Base-by-base conservation (phyloP, 1,140 invertebrate genomes). In the Calephelis nemesis region DNA sequence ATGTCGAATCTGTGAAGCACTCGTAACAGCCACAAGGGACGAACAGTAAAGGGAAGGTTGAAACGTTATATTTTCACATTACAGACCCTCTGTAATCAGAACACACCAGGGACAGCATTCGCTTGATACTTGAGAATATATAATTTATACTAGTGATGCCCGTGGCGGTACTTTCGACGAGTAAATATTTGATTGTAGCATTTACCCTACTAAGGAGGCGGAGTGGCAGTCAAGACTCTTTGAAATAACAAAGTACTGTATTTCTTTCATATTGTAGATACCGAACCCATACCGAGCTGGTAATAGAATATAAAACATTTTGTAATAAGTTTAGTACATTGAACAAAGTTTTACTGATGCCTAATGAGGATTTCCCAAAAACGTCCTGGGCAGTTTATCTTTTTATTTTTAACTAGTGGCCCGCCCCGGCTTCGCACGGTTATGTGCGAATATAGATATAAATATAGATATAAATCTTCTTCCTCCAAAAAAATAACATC, bases 51-150 rank as follows among this genome's bases (percentile, higher is more conserved):
- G 13, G 65, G 60, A 48, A 67, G 67, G 62, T n/a, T 47, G 39
- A 64, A 71, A 75, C 63, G 72, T 72, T 73, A 79, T 76, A 76
- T 79, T 75, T 74, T 72, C 77, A 71, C 67, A 76, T 73, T 70
- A 73, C 62, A 63, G 50, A 47, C 71, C 60, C 67, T 66, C 62
- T 30, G 67, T 70, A 75, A 75, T 75, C 68, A 72, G 69, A 75
- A 70, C 68, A 63, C 74, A 47, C 69, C 11, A 52, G 71, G 69
- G 70, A 67, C 58, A 39, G 63, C 15, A 47, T 62, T 65, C n/a
- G 62, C 45, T 67, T 50, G 64, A 58, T 72, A 63, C 67, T 60
- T 65, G 67, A 70, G 54, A 60, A 60, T 60, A 60, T 60, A 60
- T 60, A 60, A 60, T 60, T 60, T 60, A 60, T 60, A 60, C 54